Evolutionary conservation across 2,888 invertebrate genomes (phyloP), one percentile per base, ranked within the genome.

Genomic region (Phaonia tiefii): DNA sequence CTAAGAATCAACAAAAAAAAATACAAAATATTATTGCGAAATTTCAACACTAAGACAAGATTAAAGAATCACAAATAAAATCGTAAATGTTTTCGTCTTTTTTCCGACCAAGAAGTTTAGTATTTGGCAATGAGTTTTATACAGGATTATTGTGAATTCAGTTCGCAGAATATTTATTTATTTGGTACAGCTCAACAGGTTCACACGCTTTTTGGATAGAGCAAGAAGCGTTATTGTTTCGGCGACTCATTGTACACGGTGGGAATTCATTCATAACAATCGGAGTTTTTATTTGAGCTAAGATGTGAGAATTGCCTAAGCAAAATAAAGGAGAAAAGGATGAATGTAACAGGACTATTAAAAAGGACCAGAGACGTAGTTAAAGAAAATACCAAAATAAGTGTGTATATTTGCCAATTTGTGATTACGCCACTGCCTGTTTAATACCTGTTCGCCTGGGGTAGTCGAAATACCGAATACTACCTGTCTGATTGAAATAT

Each of bases 231-330:
- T 69, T 75, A 22, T 17, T 65, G 54, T 20, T 63, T 56, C 37
- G 25, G 51, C 60, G 71, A 31, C 8, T 44, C 17, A 39, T 51
- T 54, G 2, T 7, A 60, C 8, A 42, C 71, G 77, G 60, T 71
- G 80, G 77, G 77, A 77, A 77, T 77, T 80, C 70, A 80, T 80
- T 80, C 74, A 74, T 71, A 78, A 74, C 80, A 80, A 78, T 60
- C 63, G 51, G 63, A 63, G 8, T n/a, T n/a, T n/a, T n/a, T n/a
- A n/a, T n/a, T n/a, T n/a, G n/a, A n/a, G n/a, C n/a, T 25, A 77
- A 71, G 71, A 72, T 74, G 67, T 77, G 75, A 77, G 71, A 75
- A 75, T 78, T 71, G 44, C 67, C n/a, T 31, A 31, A 31, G 66
- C 22, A 22, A 31, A 20, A 63, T 39, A 39, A 63, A 75, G 25